These are phyloP conservation scores for Exephanes ischioxanthus DNA, from an alignment of 2,888 invertebrate genomes.

Conservation along the genomic window DNA sequence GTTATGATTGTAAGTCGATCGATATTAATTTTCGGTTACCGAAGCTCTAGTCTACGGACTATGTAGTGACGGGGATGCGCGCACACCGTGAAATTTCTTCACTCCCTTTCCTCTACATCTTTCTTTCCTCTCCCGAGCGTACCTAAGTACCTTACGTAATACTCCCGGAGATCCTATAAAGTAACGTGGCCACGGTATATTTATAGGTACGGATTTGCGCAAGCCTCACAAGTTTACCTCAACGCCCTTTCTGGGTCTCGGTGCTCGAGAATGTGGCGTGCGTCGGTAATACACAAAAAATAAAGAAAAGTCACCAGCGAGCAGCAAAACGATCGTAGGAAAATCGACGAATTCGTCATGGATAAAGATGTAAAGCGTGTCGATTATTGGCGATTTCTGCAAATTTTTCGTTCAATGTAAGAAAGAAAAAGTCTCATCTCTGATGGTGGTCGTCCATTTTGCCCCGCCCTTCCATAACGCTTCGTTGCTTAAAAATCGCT, in stretches of 20 bases:
- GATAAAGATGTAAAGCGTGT: too few relatives aligned
- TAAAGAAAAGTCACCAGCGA: too few relatives aligned
- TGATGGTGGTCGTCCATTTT: too few relatives aligned
- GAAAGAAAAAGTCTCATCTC: too few relatives aligned
- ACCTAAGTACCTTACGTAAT: conserved; percentile 75
- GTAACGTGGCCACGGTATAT: conserved; percentile 60
- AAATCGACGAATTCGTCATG: too few relatives aligned
- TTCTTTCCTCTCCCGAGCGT: conserved; percentile 32
- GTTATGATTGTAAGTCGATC: not conserved
- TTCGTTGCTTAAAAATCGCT: too few relatives aligned
- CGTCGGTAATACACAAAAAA: too few relatives aligned
- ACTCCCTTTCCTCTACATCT: not conserved
- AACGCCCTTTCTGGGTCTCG: not conserved
- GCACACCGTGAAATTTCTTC: not conserved
- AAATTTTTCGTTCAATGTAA: too few relatives aligned
- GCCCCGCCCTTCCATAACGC: too few relatives aligned
- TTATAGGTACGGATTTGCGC: conserved; percentile 66
- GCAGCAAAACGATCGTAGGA: too few relatives aligned
- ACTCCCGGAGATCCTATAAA: conserved; percentile 74
- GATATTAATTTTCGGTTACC: conserved; percentile 1
- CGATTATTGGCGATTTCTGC: too few relatives aligned
- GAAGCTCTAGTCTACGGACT: not conserved
- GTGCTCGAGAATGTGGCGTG: too few relatives aligned
- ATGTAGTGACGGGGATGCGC: not conserved
- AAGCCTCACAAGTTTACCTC: conserved; percentile 72